Conservation (phyloP, 23 tunicate genomes). For the Halocynthia aurantium region DNA sequence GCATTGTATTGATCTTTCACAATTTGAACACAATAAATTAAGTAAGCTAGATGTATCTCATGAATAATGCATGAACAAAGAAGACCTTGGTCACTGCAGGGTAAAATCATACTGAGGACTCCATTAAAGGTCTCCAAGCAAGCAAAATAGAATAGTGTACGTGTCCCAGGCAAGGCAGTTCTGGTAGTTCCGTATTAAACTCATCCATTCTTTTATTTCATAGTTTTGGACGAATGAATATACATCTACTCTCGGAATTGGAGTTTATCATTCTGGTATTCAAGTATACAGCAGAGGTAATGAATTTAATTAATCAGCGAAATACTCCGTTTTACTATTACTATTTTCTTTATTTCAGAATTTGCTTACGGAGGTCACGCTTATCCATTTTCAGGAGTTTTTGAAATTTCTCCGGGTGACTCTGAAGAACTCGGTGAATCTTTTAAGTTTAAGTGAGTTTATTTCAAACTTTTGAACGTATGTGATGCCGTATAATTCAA, state of each 20-base stretch:
- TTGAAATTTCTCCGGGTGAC: slow-evolving; percentile 86
- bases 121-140: background rate
- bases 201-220: background rate
- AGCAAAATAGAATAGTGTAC: background rate
- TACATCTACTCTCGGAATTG: slow-evolving; percentile 73
- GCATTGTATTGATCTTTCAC: too few relatives aligned
- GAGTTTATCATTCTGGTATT: slow-evolving; percentile 90
- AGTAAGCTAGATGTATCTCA: too few relatives aligned
- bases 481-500: too few relatives aligned
- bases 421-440: slow-evolving; percentile 75
- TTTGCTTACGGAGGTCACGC: slow-evolving; percentile 96
- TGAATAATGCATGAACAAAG: too few relatives aligned
- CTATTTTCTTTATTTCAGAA: slow-evolving; percentile 26
- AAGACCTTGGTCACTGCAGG: too few relatives aligned
- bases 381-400: slow-evolving; percentile 81
- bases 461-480: background rate
- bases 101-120: too few relatives aligned
- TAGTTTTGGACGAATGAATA: slow-evolving; percentile 96
- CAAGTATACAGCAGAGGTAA: slow-evolving; percentile 87
- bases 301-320: background rate
- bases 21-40: too few relatives aligned
- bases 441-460: slow-evolving; percentile 70
- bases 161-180: background rate
- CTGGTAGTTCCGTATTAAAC: background rate
- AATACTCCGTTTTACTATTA: background rate